Evolutionary conservation across 2,113 vertebrate species (phyloP).

Genomic region (Martes martes): DNA sequence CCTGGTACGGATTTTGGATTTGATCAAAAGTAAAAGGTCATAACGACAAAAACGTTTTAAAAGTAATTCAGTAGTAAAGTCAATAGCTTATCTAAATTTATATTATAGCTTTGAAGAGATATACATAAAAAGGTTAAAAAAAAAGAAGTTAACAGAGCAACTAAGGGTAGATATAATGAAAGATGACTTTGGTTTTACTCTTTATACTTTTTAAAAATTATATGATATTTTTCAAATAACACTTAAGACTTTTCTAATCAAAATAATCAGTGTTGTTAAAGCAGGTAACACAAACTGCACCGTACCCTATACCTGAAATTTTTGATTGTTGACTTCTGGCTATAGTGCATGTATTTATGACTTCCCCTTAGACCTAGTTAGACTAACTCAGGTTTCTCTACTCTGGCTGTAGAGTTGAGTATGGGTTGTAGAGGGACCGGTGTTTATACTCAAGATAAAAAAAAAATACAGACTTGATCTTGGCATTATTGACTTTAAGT

Average conservation of each 20-base stretch:
- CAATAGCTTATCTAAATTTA: neutral
- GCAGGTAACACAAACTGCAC: neutral
- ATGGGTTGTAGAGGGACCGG: neutral
- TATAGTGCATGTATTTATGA: neutral
- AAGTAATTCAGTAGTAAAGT: neutral
- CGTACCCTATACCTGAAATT: neutral
- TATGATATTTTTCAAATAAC: neutral
- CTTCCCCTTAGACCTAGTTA: neutral
- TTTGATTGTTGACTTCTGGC: neutral
- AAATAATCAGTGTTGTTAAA: neutral
- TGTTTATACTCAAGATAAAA: neutral
- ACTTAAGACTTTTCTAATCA: neutral
- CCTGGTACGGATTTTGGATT: neutral
- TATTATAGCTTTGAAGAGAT: neutral
- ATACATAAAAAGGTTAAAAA: neutral
- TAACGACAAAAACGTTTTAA: neutral
- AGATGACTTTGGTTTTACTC: neutral
- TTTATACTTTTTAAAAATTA: neutral
- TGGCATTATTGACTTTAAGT: neutral
- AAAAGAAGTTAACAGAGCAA: neutral
- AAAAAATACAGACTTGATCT: neutral
- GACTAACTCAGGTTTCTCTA: neutral
- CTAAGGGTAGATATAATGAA: neutral
- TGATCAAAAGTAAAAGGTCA: neutral
- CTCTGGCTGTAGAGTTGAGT: neutral